Conservation (phyloP, 2,797 vertebrate species). For the Spinus olivaceus region DNA sequence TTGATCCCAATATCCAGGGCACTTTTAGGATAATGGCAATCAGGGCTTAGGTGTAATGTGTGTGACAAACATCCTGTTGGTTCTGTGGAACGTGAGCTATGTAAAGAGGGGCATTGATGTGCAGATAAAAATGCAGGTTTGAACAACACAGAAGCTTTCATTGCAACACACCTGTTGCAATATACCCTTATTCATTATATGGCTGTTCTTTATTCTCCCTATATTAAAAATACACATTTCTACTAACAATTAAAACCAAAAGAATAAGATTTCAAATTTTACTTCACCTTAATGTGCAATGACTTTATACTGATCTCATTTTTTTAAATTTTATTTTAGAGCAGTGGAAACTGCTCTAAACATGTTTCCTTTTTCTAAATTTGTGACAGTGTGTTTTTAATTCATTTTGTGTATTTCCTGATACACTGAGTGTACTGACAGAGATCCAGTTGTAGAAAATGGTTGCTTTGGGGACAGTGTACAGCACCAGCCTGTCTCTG, state of each 20-base stretch:
- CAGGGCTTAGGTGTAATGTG: neutral
- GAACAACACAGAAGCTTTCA: neutral
- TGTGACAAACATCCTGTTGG: neutral
- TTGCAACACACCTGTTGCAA: neutral
- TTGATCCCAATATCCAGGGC: neutral
- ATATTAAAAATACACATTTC: neutral
- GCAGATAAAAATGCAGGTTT: neutral
- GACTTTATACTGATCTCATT: neutral
- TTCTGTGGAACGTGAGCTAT: neutral
- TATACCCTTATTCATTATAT: neutral
- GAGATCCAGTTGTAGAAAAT: neutral
- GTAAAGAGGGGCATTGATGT: accelerated
- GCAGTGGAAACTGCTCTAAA: neutral
- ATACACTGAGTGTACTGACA: neutral
- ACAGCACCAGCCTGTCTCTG: neutral
- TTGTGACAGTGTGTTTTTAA: neutral
- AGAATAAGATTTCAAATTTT: neutral
- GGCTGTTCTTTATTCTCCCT: neutral
- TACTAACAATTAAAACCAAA: neutral
- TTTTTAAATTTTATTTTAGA: neutral
- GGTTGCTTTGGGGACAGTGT: neutral
- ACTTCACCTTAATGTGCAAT: neutral
- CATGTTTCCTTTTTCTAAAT: accelerated
- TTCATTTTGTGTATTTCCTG: neutral
- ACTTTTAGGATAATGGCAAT: neutral